Evolutionary conservation across 2,888 invertebrate genomes (phyloP), one percentile per base, ranked within the genome.

Genomic region (Scrobipalpa atriplicella): DNA sequence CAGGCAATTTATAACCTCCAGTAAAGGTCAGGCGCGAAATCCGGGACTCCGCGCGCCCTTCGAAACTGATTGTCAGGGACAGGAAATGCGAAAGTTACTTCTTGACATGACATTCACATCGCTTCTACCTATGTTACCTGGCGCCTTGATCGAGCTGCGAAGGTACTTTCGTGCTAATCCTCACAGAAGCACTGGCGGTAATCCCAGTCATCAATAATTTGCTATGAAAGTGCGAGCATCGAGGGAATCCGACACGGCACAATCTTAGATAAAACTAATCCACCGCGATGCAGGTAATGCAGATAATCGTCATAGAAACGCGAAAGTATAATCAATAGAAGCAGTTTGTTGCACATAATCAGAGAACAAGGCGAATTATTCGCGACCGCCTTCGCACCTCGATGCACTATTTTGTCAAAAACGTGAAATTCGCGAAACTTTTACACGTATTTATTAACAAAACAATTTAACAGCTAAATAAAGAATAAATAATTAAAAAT

Each of bases 161-260:
- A 72, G 81, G 80, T 70, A 81, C 89, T 80, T 85, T 88, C 16
- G 87, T 89, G 66, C 81, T 84, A 75, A 93, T 90, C 80, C 86
- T 85, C 75, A 93, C 86, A 68, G 90, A 85, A 75, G 93, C 93
- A 81, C 84, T 90, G 72, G 92, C 93, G 73, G 79, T 85, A 73
- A 93, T 83, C 73, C 93, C 93, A 81, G 92, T 93, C 93, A 93
- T 93, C 82, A 89, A 91, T 79, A 13, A 21, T 47, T 47, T 47
- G 47, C 47, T n/a, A 47, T 7, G n/a, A n/a, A 47, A 47, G 47
- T n/a, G 47, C 7, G 47, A n/a, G 47, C 47, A 47, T 47, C n/a
- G 47, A 47, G 16, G 13, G 13, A 3, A 13, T 43, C 16, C 16
- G 47, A 16, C 5, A 47, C 1, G 47, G 47, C 47, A 47, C 47